Evolutionary conservation across 1,140 invertebrate genomes (phyloP).

Genomic region (Brachionus calyciflorus): DNA sequence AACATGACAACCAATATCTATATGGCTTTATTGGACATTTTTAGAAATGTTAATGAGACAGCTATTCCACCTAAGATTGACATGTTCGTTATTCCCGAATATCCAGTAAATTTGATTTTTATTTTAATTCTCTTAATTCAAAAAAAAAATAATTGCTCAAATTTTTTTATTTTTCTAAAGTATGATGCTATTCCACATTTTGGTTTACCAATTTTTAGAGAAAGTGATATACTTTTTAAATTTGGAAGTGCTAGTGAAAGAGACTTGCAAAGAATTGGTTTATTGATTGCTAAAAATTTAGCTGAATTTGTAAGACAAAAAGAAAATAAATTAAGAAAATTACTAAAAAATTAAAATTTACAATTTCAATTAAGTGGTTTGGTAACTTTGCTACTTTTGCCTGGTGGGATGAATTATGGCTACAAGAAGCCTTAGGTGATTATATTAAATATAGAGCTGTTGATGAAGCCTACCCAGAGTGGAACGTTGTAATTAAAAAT

Average conservation of each 20-base stretch:
- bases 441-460: conserved; percentile 42
- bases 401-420: conserved; percentile 44
- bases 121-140: not conserved
- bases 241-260: conserved; percentile 10
- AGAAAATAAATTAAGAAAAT: not conserved
- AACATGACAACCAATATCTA: conserved; percentile 12
- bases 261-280: conserved; percentile 26
- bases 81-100: conserved; percentile 35
- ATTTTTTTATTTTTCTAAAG: not conserved
- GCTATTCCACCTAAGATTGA: not conserved
- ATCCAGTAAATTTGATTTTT: not conserved
- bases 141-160: too few relatives aligned
- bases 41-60: not conserved
- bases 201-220: conserved; percentile 23
- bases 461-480: conserved; percentile 26
- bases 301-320: conserved; percentile 35
- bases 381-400: conserved; percentile 10
- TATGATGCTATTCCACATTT: conserved; percentile 22
- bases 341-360: not conserved
- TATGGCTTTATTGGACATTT: not conserved
- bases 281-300: conserved; percentile 45
- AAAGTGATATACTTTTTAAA: conserved; percentile 7
- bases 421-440: conserved; percentile 45
- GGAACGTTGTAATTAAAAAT: conserved; percentile 44
- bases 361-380: conserved; percentile 33